Evolutionary conservation across 1,140 invertebrate species (phyloP), one percentile per base, ranked within the genome.

Genomic region (Apis laboriosa): DNA sequence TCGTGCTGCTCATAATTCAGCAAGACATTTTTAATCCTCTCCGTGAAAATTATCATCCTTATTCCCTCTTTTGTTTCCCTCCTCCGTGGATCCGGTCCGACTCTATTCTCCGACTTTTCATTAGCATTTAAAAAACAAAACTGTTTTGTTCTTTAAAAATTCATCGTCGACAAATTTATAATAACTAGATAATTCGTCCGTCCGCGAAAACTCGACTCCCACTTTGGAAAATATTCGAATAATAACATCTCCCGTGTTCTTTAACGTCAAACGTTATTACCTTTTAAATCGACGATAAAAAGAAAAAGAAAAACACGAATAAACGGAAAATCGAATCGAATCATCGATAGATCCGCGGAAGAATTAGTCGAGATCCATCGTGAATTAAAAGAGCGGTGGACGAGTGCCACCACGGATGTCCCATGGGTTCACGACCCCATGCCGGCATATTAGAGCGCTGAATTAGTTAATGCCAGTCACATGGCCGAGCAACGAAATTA

Each of bases 381-480:
- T 21, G 13, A 43, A 43, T 67, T 53, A 43, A 15, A 13, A 61
- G 43, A 68, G 43, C 34, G 34, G 34, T 34, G 21, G 28, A 43
- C 24, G 12, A 55, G 5, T 55, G 83, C 34, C 67, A 74, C 61
- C 85, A 84, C 86, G 71, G 80, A 86, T 86, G 85, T 91, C 83
- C 89, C 85, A 91, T 92, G 88, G 89, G 91, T 92, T 92, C 87
- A 92, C 90, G 90, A 92, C 90, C 91, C 83, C 82, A 84, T 80
- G 83, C 28, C 86, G 78, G 70, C 74, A 53, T 84, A 89, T 92
- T 86, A 87, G 86, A 90, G 75, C 76, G 89, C 63, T 92, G 84
- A 92, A 92, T 91, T 90, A 92, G 88, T 91, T 92, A 90, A 92
- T 92, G 88, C 70, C 87, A 89, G 88, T 90, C 86, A 89, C 84